Evolutionary conservation across 2,797 vertebrate species (phyloP), one percentile per base, ranked within the genome.

Genomic region (Poeciliopsis turneri): DNA sequence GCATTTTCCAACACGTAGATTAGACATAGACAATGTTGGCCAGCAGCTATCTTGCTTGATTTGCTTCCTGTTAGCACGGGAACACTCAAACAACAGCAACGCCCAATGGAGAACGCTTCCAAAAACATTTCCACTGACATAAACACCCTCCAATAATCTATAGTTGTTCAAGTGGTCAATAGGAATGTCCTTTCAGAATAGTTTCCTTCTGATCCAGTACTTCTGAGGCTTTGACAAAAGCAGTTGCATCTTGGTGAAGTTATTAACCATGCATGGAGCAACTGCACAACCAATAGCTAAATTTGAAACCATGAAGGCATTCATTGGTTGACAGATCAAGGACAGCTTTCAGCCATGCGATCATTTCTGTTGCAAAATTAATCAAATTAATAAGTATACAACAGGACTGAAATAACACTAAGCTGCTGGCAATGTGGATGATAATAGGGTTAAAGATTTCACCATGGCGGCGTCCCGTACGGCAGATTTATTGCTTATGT

Each of bases 361-460:
- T 69, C 12, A 45, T 69, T 69, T 45, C 61, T 45, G 4, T 69
- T n/a, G 41, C 66, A n/a, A 23, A 45, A 69, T 45, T 45, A 69
- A 69, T 41, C 7, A 15, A 41, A 69, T n/a, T 76, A 57, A 75
- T 25, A 74, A 16, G 43, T 25, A 71, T 36, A 81, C 2, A 46
- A 12, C 30, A n/a, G 6, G 5, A 25, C 30, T 72, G 45, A 41
- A 69, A 88, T 78, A 57, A 74, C 81, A 57, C 66, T 41, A 41
- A 23, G 36, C 64, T 78, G 59, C 72, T 86, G 30, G 76, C 59
- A 82, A 78, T 75, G 80, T 51, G 49, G 47, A 49, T 49, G 47
- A 51, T 51, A 23, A 23, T 16, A 25, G 49, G 2, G 20, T 25
- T 53, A 8, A 25, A 23, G 49, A 53, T 53, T 53, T 53, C 20